Evolutionary conservation across 2,888 invertebrate species (phyloP), one percentile per base, ranked within the genome.

Genomic region (Alsophila aescularia): DNA sequence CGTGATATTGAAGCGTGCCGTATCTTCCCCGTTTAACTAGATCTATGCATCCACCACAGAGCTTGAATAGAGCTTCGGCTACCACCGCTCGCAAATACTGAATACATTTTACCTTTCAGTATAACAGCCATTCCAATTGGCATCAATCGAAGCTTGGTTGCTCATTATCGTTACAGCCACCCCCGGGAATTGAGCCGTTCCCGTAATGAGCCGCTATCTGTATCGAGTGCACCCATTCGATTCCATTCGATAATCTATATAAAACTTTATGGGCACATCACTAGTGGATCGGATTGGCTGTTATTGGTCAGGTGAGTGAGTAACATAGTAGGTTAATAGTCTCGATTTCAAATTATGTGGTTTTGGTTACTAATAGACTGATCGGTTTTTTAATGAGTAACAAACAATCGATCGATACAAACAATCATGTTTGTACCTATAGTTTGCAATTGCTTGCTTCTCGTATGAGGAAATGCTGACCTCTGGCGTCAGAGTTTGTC

Each of bases 141-240:
- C 42, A 52, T 57, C 34, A 43, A 45, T 49, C 44, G 44, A 29
- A 43, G 43, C 14, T 43, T 43, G 36, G 15, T 66, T 52, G 62
- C 67, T 72, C 73, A 76, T 77, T 72, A 76, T 60, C 72, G 70
- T 75, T 72, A 72, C 70, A 59, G 69, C 67, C 62, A 63, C 56
- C 52, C 64, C 64, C 66, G 55, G 69, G 67, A 75, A 81, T 81
- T 79, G 79, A 81, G 77, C 75, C 73, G 77, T 72, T 69, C 64
- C 63, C 51, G 73, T 79, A 81, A 82, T 81, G 81, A 81, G 74
- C 64, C 63, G 62, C 66, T 59, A 67, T 66, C 64, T 58, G 53
- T 54, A 73, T 70, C 69, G 65, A 60, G 64, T 72, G 71, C 63
- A 68, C 55, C 61, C 58, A 62, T 62, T 56, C 55, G 45, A 56